Conservation (phyloP, 2,797 vertebrate genomes). For the Nannoperca australis region DNA sequence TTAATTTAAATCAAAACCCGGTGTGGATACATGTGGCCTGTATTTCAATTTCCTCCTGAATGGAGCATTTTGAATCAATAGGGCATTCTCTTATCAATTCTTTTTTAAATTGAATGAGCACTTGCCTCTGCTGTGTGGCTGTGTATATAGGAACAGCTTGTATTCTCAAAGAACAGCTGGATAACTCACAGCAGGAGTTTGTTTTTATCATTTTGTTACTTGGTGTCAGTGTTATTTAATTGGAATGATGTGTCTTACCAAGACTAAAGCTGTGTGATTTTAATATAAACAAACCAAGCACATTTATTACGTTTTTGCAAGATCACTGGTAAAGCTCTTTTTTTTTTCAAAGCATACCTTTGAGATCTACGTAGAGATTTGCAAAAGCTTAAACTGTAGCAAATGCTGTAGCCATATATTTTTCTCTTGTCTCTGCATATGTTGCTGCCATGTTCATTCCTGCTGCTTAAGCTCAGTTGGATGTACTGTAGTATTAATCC, state of each 20-base stretch:
- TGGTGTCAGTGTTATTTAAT: conserved; percentile 65
- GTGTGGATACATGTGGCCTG: conserved; percentile 16
- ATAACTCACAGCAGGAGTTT: conserved; percentile 11
- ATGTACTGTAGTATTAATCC: conserved; percentile 16
- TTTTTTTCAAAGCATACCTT: conserved; percentile 7
- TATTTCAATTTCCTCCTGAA: conserved; percentile 16
- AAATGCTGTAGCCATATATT: conserved; percentile 55
- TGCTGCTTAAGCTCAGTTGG: conserved; percentile 36
- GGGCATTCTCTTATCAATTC: conserved; percentile 5
- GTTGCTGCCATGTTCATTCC: conserved; percentile 51
- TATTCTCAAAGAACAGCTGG: conserved; percentile 17
- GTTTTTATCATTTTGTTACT: conserved; percentile 23
- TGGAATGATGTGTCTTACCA: conserved; percentile 28
- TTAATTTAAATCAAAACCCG: conserved; percentile 4
- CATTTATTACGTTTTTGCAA: conserved; percentile 21
- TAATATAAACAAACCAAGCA: conserved; percentile 32
- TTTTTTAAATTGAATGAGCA: conserved; percentile 13
- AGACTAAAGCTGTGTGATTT: conserved; percentile 49
- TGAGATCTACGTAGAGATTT: conserved; percentile 13
- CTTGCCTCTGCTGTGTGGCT: conserved; percentile 17
- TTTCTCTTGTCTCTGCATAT: conserved; percentile 33
- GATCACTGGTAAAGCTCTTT: conserved; percentile 28
- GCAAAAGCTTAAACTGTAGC: conserved; percentile 54
- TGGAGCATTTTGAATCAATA: conserved; percentile 6
- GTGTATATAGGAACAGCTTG: not conserved